Conservation (phyloP, 2,888 invertebrate species). For the Noctua fimbriata region DNA sequence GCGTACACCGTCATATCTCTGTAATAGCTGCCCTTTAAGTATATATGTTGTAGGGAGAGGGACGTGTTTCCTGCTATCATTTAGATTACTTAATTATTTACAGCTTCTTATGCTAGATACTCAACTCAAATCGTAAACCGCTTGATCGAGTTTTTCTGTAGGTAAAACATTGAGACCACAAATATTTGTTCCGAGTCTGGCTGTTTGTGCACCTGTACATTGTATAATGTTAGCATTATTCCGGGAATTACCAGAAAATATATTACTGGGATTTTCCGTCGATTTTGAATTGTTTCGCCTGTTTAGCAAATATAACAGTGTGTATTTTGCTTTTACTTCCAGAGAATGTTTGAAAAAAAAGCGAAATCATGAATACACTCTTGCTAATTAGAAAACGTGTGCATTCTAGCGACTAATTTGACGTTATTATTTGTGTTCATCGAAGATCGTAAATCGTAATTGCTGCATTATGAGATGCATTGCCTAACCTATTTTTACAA, state of each 20-base stretch:
- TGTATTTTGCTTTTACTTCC: neutral
- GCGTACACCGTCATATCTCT: too few species aligned
- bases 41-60: too few species aligned
- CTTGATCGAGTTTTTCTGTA: neutral
- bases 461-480: neutral
- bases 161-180: neutral
- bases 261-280: neutral
- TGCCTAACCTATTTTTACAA: neutral
- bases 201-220: conserved; percentile 23
- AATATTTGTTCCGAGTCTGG: neutral
- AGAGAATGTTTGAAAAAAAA: neutral
- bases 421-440: neutral
- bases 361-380: neutral
- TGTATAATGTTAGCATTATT: conserved; percentile 15
- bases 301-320: neutral
- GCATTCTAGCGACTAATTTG: neutral
- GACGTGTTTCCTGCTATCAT: too few species aligned
- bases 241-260: conserved; percentile 1
- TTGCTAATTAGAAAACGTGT: neutral
- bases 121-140: neutral
- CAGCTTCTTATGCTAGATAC: neutral
- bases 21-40: too few species aligned
- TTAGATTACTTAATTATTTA: neutral
- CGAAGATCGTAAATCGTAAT: neutral
- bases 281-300: neutral